These are phyloP conservation scores for Phlogophora meticulosa DNA, from an alignment of 2,888 invertebrate genomes.

Conservation along the genomic window DNA sequence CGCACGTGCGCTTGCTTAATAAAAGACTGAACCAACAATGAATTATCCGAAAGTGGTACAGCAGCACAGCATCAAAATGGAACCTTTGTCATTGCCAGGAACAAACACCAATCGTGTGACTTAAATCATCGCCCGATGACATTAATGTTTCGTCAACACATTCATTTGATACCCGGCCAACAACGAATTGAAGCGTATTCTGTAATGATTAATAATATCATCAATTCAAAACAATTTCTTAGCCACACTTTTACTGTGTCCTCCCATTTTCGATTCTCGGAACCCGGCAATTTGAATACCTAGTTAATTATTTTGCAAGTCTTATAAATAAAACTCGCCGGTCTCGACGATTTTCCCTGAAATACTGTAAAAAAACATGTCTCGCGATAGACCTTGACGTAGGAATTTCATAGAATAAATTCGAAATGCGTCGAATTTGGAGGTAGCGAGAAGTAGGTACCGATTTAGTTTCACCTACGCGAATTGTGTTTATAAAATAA, in stretches of 20 bases:
- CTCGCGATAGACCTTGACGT: constrained; percentile 26
- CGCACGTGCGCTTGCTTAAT: constrained; percentile 35
- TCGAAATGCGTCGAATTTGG: constrained; percentile 11
- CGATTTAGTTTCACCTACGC: constrained; percentile 30
- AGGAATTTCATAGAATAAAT: constrained; percentile 23
- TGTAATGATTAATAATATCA: constrained; percentile 65
- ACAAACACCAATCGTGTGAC: constrained; percentile 43
- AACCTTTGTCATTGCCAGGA: constrained; percentile 48
- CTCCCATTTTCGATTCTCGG: constrained; percentile 54
- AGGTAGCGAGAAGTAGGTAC: neutral
- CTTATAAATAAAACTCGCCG: constrained; percentile 31
- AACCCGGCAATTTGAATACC: constrained; percentile 47
- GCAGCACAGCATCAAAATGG: constrained; percentile 42
- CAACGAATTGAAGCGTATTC: constrained; percentile 64
- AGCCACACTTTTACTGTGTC: constrained; percentile 56
- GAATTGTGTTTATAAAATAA: constrained; percentile 1
- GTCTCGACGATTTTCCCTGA: constrained; percentile 57
- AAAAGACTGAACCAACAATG: constrained; percentile 30
- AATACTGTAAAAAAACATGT: constrained; percentile 51
- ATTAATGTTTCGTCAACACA: constrained; percentile 44
- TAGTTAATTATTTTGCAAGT: constrained; percentile 28
- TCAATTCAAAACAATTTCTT: constrained; percentile 47
- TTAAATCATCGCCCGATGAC: constrained; percentile 54
- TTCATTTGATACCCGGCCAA: constrained; percentile 67
- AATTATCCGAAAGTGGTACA: constrained; percentile 44